phyloP scores from a whole-genome alignment of 2,797 vertebrate genomes.

The Onychomys leucogaster region DNA sequence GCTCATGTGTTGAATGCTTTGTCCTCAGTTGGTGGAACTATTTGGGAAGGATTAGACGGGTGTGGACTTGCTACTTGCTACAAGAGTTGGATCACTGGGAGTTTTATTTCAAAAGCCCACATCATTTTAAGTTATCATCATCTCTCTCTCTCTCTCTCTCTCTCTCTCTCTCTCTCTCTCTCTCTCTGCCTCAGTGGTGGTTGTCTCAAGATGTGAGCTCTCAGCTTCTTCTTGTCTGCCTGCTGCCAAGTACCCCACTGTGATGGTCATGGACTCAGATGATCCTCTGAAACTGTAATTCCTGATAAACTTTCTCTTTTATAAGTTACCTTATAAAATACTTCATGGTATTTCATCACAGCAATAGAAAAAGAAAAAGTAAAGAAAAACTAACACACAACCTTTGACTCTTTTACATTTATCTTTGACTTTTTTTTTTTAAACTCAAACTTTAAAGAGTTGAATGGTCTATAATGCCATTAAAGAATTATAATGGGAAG shows the following conservation, averaged over 20 bases:
- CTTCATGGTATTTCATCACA: neutral
- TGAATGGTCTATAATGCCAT: neutral
- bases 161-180: no score
- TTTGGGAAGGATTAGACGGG: neutral
- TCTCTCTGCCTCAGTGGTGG: neutral
- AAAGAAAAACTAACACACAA: neutral
- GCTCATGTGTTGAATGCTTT: neutral
- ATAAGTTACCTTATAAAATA: no score
- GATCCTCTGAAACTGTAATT: neutral
- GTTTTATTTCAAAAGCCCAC: neutral
- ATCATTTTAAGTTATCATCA: no score
- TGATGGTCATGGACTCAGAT: neutral
- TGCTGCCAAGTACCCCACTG: neutral
- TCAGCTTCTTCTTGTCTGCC: neutral
- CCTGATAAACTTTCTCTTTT: neutral
- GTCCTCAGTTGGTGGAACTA: neutral
- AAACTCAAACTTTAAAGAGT: neutral
- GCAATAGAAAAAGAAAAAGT: neutral
- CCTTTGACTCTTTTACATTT: neutral
- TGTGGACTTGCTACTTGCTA: neutral
- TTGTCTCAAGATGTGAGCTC: neutral
- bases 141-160: no score
- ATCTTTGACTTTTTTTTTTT: neutral
- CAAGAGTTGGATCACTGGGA: neutral
- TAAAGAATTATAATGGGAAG: neutral